Conservation (phyloP, 1,140 invertebrate genomes). For the Drosophila nannoptera region DNA sequence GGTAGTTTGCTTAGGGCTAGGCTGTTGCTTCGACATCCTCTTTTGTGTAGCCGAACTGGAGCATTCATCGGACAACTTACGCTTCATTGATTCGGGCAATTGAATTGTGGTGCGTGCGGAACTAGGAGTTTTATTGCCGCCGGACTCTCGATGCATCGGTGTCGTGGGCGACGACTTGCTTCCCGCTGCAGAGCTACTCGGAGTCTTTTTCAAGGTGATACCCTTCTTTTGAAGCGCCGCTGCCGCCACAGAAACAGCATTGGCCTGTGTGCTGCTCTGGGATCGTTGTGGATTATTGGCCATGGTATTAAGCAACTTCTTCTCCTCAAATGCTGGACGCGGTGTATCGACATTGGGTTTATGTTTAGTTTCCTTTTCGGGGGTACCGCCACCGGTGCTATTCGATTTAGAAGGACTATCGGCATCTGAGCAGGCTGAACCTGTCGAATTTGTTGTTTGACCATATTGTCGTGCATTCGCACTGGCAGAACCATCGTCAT, state of each 20-base stretch:
- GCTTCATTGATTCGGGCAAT: constrained; percentile 70
- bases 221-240: constrained; percentile 74
- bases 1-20: constrained; percentile 36
- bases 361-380: constrained; percentile 69
- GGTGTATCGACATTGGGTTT: constrained; percentile 60
- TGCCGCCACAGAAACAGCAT: constrained; percentile 51
- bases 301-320: constrained; percentile 70
- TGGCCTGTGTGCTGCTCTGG: constrained; percentile 21
- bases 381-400: constrained; percentile 55
- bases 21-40: constrained; percentile 39
- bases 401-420: constrained; percentile 72
- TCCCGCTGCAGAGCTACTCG: constrained; percentile 19
- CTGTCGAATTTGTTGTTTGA: constrained; percentile 50
- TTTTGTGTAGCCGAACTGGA: constrained; percentile 26
- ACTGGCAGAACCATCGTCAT: constrained; percentile 38
- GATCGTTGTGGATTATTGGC: constrained; percentile 51
- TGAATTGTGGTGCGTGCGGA: constrained; percentile 62
- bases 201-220: constrained; percentile 70
- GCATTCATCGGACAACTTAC: constrained; percentile 68
- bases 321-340: constrained; percentile 64
- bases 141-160: constrained; percentile 12
- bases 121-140: constrained; percentile 11
- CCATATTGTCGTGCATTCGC: constrained; percentile 24
- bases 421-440: constrained; percentile 64
- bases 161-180: constrained; percentile 18